Percentiles rank a stretch among this genome's conserved stretches.
Evolutionary conservation across 2,888 invertebrate genomes (phyloP).

Genomic region (Lysandra coridon): DNA sequence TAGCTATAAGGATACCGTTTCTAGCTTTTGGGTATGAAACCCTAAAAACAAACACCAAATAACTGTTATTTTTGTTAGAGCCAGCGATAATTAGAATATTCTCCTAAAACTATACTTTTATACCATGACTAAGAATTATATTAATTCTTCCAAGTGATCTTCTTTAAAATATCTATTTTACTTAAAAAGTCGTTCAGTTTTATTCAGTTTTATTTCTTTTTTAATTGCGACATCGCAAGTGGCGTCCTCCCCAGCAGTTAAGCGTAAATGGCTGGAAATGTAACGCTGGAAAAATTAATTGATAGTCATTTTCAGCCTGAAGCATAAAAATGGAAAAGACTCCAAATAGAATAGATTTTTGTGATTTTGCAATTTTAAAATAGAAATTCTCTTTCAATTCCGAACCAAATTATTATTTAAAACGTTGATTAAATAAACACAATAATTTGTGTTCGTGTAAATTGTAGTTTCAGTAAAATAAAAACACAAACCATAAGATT

Average conservation of each 20-base stretch:
- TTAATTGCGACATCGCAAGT: not conserved
- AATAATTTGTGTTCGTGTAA: not conserved
- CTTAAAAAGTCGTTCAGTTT: not conserved
- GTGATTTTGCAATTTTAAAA: not conserved
- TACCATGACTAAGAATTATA: no score
- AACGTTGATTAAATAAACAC: not conserved
- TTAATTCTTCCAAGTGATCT: not conserved
- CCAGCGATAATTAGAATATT: no score
- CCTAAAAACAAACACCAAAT: no score
- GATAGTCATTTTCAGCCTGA: not conserved
- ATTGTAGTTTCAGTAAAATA: not conserved
- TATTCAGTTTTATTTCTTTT: not conserved
- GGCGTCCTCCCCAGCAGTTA: not conserved
- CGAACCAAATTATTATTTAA: not conserved
- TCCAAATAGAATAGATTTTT: not conserved
- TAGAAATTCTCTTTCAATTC: not conserved
- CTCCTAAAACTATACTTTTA: no score
- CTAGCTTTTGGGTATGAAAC: no score
- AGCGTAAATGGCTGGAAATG: not conserved
- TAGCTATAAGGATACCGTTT: no score
- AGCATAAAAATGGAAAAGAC: not conserved
- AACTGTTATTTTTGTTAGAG: no score
- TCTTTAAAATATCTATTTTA: not conserved
- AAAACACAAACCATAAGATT: not conserved
- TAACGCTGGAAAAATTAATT: constrained; percentile 14